Evolutionary conservation across 2,797 vertebrate genomes (phyloP).

Genomic region (Hippocampus kuda): DNA sequence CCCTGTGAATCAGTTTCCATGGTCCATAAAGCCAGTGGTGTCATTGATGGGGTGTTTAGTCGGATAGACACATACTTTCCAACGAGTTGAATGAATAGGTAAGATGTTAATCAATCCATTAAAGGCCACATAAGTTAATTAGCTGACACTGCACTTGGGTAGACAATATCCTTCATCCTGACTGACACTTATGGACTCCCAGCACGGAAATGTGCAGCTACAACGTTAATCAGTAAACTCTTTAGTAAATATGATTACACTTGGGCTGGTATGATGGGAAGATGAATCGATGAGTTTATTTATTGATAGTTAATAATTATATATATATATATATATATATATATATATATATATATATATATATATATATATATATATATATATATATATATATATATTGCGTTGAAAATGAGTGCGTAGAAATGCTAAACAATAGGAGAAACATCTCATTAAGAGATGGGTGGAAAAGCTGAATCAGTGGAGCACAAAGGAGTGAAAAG

Average conservation of each 20-base stretch:
- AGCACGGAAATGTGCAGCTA: neutral
- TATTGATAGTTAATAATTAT: neutral
- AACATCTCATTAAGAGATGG: slow-evolving; percentile 1
- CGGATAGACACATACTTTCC: slow-evolving; percentile 41
- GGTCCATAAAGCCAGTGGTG: slow-evolving; percentile 35
- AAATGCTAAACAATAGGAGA: slow-evolving; percentile 12
- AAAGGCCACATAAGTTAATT: slow-evolving; percentile 48
- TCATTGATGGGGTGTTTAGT: slow-evolving; percentile 50
- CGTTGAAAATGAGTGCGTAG: neutral
- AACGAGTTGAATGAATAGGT: slow-evolving; percentile 39
- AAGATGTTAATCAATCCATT: slow-evolving; percentile 49
- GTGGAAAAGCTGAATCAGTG: slow-evolving; percentile 2
- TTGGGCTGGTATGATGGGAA: neutral
- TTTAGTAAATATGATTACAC: neutral
- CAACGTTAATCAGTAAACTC: neutral
- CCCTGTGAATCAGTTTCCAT: slow-evolving; percentile 13
- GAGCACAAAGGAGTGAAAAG: slow-evolving; percentile 17
- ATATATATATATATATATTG: too few relatives aligned
- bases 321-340: too few relatives aligned
- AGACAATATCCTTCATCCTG: neutral
- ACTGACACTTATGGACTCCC: neutral
- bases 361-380: too few relatives aligned
- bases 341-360: too few relatives aligned
- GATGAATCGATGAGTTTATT: neutral
- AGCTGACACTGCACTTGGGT: slow-evolving; percentile 33